Base-by-base conservation (phyloP, 1,140 invertebrate species). In the Mya arenaria region DNA sequence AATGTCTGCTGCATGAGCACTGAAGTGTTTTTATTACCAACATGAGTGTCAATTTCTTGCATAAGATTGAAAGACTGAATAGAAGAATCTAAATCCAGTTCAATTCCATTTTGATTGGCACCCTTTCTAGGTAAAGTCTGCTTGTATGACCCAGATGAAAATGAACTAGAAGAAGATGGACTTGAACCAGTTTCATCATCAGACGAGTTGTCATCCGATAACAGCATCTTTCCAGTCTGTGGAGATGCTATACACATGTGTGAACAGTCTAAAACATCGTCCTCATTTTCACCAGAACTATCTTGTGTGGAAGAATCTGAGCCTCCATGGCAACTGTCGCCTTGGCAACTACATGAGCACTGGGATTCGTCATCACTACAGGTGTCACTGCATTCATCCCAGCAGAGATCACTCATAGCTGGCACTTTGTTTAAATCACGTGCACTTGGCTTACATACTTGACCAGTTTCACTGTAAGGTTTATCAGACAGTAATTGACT, bases 191-290 rank as follows among this genome's bases (percentile, higher is more conserved):
- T n/a, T 52, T 52, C 48, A 52, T 23, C 25, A 52, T 52, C 48
- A 1, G 48, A 52, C 19, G 25, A 52, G 48, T 52, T 23, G 25
- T 52, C 48, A 52, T 52, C 48, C 4, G 19, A n/a, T 23, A 52
- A 52, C 17, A 23, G 48, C 48, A 48, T 6, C 17, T 75, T 75
- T 13, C 73, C 73, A 6, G 75, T 78, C 19, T 55, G 56, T 55
- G 75, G 63, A 17, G 75, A 66, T 2, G 32, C 63, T 25, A 62
- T 78, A 30, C 55, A 60, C 28, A 63, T 62, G 55, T 80, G 55
- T 15, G 66, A 71, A 58, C 77, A 80, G 44, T 80, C 66, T 34
- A 71, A 34, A 30, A 60, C 66, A 30, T 44, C 34, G 37, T 65
- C 66, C n/a, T n/a, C n/a, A 25, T 79, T 62, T 28, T 69, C 77